Percentiles rank a stretch among this genome's conserved stretches.
Evolutionary conservation across 2,113 vertebrate genomes (phyloP).

Genomic region (Furnarius figulus): DNA sequence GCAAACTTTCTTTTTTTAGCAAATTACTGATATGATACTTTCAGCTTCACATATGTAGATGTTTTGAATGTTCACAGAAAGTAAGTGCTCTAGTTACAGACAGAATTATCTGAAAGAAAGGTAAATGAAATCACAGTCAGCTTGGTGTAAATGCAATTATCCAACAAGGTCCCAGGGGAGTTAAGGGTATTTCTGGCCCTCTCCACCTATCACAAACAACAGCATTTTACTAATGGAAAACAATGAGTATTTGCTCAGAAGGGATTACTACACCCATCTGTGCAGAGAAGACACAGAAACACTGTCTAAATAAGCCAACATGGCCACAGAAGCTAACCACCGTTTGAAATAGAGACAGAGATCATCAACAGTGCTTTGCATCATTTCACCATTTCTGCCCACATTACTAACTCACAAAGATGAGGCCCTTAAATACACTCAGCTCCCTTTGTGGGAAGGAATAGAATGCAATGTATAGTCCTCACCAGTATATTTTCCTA

Average conservation of each 20-base stretch:
- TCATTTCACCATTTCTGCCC: slow-evolving; percentile 19
- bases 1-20: rapidly evolving
- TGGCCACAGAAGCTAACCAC: slow-evolving; percentile 21
- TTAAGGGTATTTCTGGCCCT: not conserved
- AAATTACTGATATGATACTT: not conserved
- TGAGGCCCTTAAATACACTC: not conserved
- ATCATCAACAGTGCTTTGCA: not conserved
- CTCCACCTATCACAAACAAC: not conserved
- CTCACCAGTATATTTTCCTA: not conserved
- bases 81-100: not conserved
- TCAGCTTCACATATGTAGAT: not conserved
- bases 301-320: not conserved
- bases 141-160: not conserved
- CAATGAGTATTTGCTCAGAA: not conserved
- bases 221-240: not conserved
- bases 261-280: not conserved
- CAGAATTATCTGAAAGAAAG: not conserved
- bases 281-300: not conserved
- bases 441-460: not conserved
- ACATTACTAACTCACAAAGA: slow-evolving; percentile 16
- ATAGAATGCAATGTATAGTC: not conserved
- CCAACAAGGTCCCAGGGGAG: not conserved
- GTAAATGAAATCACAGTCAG: not conserved
- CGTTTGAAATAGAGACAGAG: not conserved
- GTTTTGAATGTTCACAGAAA: not conserved